Evolutionary conservation across 2,113 vertebrate species (phyloP).

Genomic region (Sardina pilchardus): DNA sequence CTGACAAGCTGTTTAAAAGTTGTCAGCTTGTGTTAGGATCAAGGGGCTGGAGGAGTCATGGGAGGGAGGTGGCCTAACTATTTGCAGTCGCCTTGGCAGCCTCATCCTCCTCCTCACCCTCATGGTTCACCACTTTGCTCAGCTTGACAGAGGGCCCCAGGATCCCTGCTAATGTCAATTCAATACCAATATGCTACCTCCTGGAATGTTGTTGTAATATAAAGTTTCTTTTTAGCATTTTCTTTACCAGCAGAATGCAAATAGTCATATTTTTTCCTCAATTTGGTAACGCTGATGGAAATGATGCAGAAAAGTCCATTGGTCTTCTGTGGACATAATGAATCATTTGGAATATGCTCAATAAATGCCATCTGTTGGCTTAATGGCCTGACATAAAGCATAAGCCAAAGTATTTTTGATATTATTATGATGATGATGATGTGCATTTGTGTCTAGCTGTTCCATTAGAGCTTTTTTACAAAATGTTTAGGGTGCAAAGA

Average conservation of each 20-base stretch:
- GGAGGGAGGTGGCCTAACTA: conserved; percentile 33
- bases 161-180: neutral
- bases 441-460: no score
- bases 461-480: no score
- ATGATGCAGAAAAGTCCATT: neutral
- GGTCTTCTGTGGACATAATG: neutral
- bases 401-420: no score
- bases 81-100: neutral
- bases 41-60: conserved; percentile 45
- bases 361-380: neutral
- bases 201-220: neutral
- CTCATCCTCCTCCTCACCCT: neutral
- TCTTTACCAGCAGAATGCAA: neutral
- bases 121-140: neutral
- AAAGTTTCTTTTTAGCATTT: neutral
- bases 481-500: no score
- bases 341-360: neutral
- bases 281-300: neutral
- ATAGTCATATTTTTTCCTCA: neutral
- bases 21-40: conserved; percentile 65
- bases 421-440: no score
- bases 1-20: conserved; percentile 68
- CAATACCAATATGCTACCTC: neutral
- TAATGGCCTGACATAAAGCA: neutral
- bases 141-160: neutral